Evolutionary conservation across 2,113 vertebrate species (phyloP), one percentile per base, ranked within the genome.

Genomic region (Acanthochromis polyacanthus): DNA sequence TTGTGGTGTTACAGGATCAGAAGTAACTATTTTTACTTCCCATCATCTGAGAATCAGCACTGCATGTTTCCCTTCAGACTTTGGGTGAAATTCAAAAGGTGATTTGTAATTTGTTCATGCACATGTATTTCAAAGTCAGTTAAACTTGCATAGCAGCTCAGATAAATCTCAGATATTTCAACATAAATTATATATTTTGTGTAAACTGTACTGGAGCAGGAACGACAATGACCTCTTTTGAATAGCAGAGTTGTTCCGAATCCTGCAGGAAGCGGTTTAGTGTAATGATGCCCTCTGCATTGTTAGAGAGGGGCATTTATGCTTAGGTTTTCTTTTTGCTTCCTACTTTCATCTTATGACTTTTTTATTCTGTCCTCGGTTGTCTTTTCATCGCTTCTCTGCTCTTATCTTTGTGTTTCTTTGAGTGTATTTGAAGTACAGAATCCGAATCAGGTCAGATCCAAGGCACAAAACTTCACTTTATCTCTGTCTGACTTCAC

Each of bases 361-460:
- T 12, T 4, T 22, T 30, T 56, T 10, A 8, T 55, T 28, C 16
- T 36, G 16, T 55, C 56, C 17, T 36, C 16, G 10, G 8, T 14
- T 14, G 19, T 51, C 19, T 19, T 20, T 7, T 15, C 48, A 9
- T 51, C 48, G 10, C 40, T 43, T 43, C 14, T 55, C 36, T 40
- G 14, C 30, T 23, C 25, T 10, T 3, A 3, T 51, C 38, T 28
- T 20, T 22, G 14, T 43, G 43, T 25, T 36, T 40, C 25, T 3
- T 25, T 4, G 19, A 8, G 28, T 43, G 17, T 32, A 4, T 59
- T 32, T 22, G 1, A 43, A 17, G 36, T 22, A 11, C 66, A 61
- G 19, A 62, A 48, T 57, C 15, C n/a, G 72, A 74, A 25, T 22
- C 19, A 43, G 67, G 38, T 80, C 46, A 46, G 25, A 10, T 53